Conservation (phyloP, 2,888 invertebrate genomes). For the Alviniconcha strummeri region DNA sequence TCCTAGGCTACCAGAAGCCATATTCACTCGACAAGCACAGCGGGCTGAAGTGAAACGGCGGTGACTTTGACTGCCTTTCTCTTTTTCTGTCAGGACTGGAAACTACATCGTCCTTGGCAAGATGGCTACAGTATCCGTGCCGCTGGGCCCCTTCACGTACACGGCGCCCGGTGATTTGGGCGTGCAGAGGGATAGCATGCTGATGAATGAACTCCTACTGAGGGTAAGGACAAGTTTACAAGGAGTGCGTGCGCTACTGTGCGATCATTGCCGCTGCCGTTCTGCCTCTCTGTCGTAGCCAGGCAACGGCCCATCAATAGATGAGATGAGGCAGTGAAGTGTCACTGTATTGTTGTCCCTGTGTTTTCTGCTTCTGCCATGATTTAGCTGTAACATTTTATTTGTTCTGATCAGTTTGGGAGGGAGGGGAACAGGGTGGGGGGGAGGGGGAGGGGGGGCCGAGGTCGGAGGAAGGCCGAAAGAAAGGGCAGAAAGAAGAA, state of each 20-base stretch:
- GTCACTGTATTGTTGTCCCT: no score
- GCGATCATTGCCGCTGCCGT: neutral
- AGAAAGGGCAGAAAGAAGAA: no score
- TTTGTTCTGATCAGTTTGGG: no score
- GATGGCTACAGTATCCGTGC: conserved; percentile 31
- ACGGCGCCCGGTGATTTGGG: conserved; percentile 70
- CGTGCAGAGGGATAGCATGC: conserved; percentile 67
- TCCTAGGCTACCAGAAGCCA: conserved; percentile 26
- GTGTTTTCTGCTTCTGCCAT: no score
- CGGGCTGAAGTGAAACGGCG: neutral
- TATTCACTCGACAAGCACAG: conserved; percentile 6
- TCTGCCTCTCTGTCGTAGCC: neutral
- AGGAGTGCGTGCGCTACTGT: no score
- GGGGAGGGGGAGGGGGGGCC: no score
- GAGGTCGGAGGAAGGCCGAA: no score
- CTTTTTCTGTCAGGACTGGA: neutral
- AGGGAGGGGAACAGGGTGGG: no score
- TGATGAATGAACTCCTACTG: conserved; percentile 68
- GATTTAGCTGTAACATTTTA: no score
- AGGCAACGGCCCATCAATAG: neutral
- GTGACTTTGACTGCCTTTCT: neutral
- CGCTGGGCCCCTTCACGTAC: conserved; percentile 47
- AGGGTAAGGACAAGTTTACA: conserved; percentile 55
- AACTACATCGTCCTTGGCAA: conserved; percentile 3
- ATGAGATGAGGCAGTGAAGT: neutral